phyloP scores from a whole-genome alignment of 2,113 vertebrate species.

The Menidia beryllina region DNA sequence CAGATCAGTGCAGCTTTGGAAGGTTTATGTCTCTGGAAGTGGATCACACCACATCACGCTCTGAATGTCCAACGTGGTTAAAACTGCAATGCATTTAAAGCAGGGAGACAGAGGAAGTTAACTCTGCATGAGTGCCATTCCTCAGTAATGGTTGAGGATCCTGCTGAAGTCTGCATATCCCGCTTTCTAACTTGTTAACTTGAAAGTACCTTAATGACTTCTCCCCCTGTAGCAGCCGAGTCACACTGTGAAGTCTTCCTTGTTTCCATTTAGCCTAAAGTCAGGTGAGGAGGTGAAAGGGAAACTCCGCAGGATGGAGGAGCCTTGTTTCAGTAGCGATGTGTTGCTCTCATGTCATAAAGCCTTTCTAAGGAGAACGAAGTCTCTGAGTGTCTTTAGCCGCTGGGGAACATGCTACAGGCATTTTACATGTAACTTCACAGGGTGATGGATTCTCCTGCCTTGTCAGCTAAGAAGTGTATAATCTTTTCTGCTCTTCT shows the following conservation, averaged over 20 bases:
- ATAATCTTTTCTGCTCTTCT: not conserved
- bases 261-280: slow-evolving; percentile 72
- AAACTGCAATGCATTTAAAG: slow-evolving; percentile 51
- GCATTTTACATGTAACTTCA: no score
- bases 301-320: slow-evolving; percentile 14
- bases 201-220: slow-evolving; percentile 78
- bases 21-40: slow-evolving; percentile 50
- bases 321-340: slow-evolving; percentile 26
- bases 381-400: slow-evolving; percentile 18
- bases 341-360: slow-evolving; percentile 41
- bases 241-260: slow-evolving; percentile 75
- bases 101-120: slow-evolving; percentile 68
- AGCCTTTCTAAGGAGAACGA: not conserved
- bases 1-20: slow-evolving; percentile 31
- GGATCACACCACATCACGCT: slow-evolving; percentile 51
- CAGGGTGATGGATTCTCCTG: no score
- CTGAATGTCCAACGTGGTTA: slow-evolving; percentile 57
- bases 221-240: slow-evolving; percentile 67
- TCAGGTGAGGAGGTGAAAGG: slow-evolving; percentile 39
- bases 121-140: slow-evolving; percentile 76
- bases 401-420: slow-evolving; percentile 8
- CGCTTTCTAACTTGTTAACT: slow-evolving; percentile 75
- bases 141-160: slow-evolving; percentile 60
- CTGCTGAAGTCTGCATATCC: slow-evolving; percentile 78
- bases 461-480: slow-evolving; percentile 6